These are phyloP conservation scores for Grantiella picta DNA, from an alignment of 2,113 vertebrate species.

Conservation along the genomic window DNA sequence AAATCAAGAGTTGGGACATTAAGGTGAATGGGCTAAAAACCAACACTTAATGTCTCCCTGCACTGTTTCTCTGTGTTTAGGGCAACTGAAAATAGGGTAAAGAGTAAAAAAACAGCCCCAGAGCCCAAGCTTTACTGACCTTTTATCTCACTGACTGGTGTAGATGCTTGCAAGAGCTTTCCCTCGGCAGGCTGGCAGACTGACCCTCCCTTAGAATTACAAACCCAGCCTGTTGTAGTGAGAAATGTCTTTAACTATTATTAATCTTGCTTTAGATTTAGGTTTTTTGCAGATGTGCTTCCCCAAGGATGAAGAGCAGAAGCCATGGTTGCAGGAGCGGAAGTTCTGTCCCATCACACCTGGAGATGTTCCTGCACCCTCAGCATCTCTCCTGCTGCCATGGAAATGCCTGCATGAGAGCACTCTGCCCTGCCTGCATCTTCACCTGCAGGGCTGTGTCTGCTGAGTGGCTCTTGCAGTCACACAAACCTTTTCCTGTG, in stretches of 20 bases:
- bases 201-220: not conserved
- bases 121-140: not conserved
- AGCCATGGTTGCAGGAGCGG: fast-evolving
- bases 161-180: not conserved
- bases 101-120: not conserved
- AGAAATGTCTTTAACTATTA: not conserved
- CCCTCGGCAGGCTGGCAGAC: not conserved
- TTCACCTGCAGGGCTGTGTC: fast-evolving
- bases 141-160: not conserved
- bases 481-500: not conserved
- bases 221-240: not conserved
- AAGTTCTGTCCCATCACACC: not conserved
- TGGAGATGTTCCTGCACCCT: not conserved
- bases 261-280: not conserved
- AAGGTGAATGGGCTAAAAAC: not conserved
- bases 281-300: not conserved
- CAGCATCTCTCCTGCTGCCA: not conserved
- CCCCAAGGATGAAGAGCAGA: not conserved
- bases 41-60: not conserved
- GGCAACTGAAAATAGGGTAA: not conserved
- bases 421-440: not conserved
- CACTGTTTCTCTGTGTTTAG: not conserved
- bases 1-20: not conserved
- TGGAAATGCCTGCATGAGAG: not conserved
- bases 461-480: fast-evolving